Evolutionary conservation across 2,797 vertebrate species (phyloP).

Genomic region (Intellagama lesueurii): DNA sequence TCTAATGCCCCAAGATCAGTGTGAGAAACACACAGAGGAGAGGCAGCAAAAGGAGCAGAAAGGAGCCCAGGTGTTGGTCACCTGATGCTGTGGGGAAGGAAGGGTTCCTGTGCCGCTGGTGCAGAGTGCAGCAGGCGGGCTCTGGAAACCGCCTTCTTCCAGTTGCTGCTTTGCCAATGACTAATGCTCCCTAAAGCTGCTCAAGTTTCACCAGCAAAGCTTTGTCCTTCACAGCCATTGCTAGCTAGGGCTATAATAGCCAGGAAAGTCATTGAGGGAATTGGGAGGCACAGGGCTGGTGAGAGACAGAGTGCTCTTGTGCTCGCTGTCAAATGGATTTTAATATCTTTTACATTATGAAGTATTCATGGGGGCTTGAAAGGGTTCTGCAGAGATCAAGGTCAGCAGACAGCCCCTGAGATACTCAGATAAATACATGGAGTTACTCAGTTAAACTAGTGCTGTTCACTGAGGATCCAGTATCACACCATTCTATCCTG

Average conservation of each 20-base stretch:
- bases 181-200: constrained; percentile 80
- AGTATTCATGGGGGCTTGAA: constrained; percentile 27
- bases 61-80: constrained; percentile 67
- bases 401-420: constrained; percentile 8
- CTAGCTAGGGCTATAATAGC: constrained; percentile 66
- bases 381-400: constrained; percentile 44
- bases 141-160: constrained; percentile 75
- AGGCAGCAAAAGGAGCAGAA: constrained; percentile 46
- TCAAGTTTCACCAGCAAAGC: constrained; percentile 80
- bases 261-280: constrained; percentile 64
- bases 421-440: background rate
- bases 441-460: background rate
- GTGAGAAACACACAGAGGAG: background rate
- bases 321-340: constrained; percentile 29
- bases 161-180: constrained; percentile 74
- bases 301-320: constrained; percentile 40
- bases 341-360: constrained; percentile 44
- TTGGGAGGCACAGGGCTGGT: constrained; percentile 58
- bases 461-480: constrained; percentile 1
- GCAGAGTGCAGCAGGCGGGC: constrained; percentile 74
- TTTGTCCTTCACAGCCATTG: constrained; percentile 74
- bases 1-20: background rate
- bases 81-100: constrained; percentile 62
- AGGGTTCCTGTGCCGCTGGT: constrained; percentile 65
- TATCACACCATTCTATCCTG: background rate